Base-by-base conservation (phyloP, 2,888 invertebrate genomes). In the Dione juno region DNA sequence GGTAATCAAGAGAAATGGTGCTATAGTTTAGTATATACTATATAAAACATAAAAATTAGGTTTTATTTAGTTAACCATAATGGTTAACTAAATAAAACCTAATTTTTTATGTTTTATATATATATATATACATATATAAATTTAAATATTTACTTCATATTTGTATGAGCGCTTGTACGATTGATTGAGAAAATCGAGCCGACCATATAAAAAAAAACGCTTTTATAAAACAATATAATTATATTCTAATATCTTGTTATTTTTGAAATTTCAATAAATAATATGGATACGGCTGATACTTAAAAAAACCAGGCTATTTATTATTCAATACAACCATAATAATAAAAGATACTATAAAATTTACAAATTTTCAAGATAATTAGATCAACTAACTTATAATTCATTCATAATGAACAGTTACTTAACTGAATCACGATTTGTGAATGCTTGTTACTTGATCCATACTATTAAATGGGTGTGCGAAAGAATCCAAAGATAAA, bases 401-500 rank as follows among this genome's bases (percentile, higher is more conserved):
- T 37, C 48, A 50, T 52, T 63, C 63, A 58, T 67, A 69, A 69
- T 65, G 73, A 71, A 67, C 53, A 54, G 64, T 75, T 76, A 68
- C 73, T 68, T 73, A 76, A 73, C 66, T 28, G 67, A 61, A 63
- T 76, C 75, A 75, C 75, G 76, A 75, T 58, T 74, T 28, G 61
- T 71, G 65, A 58, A 71, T 69, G 70, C 63, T 50, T 41, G 66
- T 66, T 63, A 70, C 66, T 59, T 48, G 66, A 57, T 72, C 41
- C 67, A 65, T 68, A 63, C 67, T 53, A 52, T 73, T 76, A 72
- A 76, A 72, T 72, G 70, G 70, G 71, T 59, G 71, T 67, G 75
- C 64, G 67, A 74, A 76, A 72, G 72, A 73, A 74, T 71, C 53
- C 41, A 68, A 21, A 73, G 75, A 76, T 76, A 76, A 73, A 67